Conservation (phyloP, 2,888 invertebrate species). For the Leptinotarsa haldemani region DNA sequence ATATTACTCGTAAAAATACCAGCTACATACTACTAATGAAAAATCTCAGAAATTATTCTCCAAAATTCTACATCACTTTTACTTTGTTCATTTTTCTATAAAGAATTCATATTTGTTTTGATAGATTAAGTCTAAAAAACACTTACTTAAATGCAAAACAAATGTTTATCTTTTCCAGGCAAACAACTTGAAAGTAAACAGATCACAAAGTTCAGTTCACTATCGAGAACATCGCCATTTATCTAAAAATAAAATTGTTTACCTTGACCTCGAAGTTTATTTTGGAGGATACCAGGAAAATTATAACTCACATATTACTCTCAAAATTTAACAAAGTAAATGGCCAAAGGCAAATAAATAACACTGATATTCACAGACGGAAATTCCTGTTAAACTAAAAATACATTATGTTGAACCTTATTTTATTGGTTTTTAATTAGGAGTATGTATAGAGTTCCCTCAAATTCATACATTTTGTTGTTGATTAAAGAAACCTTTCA, state of each 20-base stretch:
- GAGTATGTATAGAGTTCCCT: too few relatives aligned
- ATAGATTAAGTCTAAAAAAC: too few relatives aligned
- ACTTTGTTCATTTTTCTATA: too few relatives aligned
- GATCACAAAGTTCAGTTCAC: background rate
- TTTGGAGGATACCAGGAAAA: background rate
- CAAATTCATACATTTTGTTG: too few relatives aligned
- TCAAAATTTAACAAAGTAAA: background rate
- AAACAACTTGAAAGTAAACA: slow-evolving; percentile 1
- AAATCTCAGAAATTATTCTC: too few relatives aligned
- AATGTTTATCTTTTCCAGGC: background rate
- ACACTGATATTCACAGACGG: background rate
- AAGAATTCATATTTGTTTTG: too few relatives aligned
- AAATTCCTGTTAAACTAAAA: too few relatives aligned
- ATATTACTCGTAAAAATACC: background rate
- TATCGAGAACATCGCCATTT: background rate
- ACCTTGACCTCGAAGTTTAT: slow-evolving; percentile 2
- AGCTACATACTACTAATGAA: background rate
- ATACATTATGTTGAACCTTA: too few relatives aligned
- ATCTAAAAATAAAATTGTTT: background rate
- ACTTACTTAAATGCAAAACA: background rate
- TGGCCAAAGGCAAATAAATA: background rate
- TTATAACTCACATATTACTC: background rate
- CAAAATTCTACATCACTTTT: too few relatives aligned
- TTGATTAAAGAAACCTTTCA: too few relatives aligned
- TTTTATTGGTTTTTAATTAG: too few relatives aligned